These are phyloP conservation scores for Spea multiplicata DNA, from an alignment of 2,113 vertebrate species.

Conservation along the genomic window DNA sequence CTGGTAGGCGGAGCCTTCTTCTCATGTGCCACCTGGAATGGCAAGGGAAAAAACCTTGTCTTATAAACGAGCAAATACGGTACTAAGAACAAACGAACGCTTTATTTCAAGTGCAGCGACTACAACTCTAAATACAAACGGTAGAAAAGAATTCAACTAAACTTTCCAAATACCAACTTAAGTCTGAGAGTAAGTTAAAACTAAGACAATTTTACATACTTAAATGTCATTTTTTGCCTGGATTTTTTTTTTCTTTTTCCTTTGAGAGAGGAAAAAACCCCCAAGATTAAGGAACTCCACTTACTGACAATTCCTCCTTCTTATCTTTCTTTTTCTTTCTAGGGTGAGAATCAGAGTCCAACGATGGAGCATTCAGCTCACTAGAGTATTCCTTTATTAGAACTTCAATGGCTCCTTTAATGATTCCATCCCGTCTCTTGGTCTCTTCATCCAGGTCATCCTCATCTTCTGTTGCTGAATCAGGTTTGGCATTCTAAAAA, in stretches of 20 bases:
- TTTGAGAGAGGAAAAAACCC: constrained; percentile 55
- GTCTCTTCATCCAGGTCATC: constrained; percentile 95
- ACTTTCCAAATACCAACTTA: too few species aligned
- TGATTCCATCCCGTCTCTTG: constrained; percentile 88
- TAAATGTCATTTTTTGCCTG: too few species aligned
- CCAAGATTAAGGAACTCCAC: constrained; percentile 51
- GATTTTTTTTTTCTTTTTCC: neutral
- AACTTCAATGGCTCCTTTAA: constrained; percentile 93
- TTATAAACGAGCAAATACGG: too few species aligned
- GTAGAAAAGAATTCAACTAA: too few species aligned
- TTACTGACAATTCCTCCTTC: constrained; percentile 90
- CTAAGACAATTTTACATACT: neutral
- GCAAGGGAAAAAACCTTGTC: too few species aligned
- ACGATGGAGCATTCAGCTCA: constrained; percentile 92
- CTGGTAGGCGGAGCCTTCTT: too few species aligned
- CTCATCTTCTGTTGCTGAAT: constrained; percentile 81
- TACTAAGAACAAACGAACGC: too few species aligned
- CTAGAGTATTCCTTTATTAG: constrained; percentile 94
- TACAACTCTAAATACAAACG: too few species aligned
- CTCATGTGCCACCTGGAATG: too few species aligned
- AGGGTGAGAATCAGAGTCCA: constrained; percentile 90
- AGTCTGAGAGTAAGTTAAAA: neutral
- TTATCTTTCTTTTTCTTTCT: constrained; percentile 97
- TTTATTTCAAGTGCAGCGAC: too few species aligned
- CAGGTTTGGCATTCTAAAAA: constrained; percentile 74